A percentile compares a stretch with the other conserved stretches of the same genome.
Conservation (phyloP, 2,797 vertebrate species). For the Chelidonichthys spinosus region DNA sequence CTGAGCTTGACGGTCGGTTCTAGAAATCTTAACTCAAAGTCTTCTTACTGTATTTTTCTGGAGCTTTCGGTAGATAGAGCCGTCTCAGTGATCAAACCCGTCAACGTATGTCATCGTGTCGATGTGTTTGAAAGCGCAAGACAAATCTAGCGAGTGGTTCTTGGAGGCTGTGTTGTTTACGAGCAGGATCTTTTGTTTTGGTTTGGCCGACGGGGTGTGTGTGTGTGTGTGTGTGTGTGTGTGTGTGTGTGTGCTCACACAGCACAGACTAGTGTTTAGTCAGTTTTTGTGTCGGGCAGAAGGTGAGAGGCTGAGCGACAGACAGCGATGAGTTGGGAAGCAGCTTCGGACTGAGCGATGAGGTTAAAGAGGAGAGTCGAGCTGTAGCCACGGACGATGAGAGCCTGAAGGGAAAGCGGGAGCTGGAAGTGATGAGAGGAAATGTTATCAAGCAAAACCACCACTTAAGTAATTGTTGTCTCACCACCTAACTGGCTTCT, state of each 20-base stretch:
- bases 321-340: slow-evolving; percentile 37
- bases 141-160: slow-evolving; percentile 2
- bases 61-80: not conserved
- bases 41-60: not conserved
- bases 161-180: slow-evolving; percentile 7
- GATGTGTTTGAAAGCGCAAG: not conserved
- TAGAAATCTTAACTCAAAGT: not conserved
- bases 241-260: slow-evolving; percentile 27
- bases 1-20: not conserved
- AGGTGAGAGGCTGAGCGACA: slow-evolving; percentile 47
- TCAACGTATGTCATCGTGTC: not conserved
- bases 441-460: slow-evolving; percentile 36
- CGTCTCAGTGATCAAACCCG: not conserved
- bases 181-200: slow-evolving; percentile 6
- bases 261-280: slow-evolving; percentile 28
- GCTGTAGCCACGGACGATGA: slow-evolving; percentile 24
- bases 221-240: slow-evolving; percentile 1
- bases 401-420: slow-evolving; percentile 42
- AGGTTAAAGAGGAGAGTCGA: slow-evolving; percentile 49
- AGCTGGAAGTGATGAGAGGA: slow-evolving; percentile 44
- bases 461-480: slow-evolving; percentile 36
- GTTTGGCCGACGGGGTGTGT: not conserved
- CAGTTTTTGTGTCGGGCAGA: slow-evolving; percentile 30
- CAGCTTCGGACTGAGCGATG: slow-evolving; percentile 12
- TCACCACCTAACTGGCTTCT: slow-evolving; percentile 30